Evolutionary conservation across 35 echinoderm and acorn worm genomes (phyloP).

Genomic region (Patiria miniata): DNA sequence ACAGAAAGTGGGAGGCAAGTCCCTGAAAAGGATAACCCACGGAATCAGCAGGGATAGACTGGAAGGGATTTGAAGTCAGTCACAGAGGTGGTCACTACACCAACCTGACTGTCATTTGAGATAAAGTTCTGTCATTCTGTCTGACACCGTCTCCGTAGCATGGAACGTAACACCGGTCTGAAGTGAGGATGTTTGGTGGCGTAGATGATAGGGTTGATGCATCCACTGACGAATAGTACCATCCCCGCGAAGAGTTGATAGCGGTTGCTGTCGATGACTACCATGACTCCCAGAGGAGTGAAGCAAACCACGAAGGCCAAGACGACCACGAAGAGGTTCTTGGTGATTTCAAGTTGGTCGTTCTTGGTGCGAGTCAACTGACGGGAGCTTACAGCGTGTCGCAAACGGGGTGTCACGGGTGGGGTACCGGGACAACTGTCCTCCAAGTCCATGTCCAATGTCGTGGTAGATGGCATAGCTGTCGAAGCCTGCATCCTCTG

Average conservation of each 20-base stretch:
- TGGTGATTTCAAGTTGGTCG: background rate
- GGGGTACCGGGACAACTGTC: background rate
- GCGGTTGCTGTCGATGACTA: background rate
- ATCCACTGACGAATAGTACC: background rate
- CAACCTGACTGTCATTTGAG: too few species aligned
- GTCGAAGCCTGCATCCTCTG: background rate
- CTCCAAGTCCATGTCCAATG: background rate
- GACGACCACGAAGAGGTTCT: slow-evolving; percentile 19
- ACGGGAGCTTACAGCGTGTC: background rate
- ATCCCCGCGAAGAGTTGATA: slow-evolving; percentile 13
- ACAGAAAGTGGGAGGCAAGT: too few species aligned
- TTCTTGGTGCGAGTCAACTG: background rate
- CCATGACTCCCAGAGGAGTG: background rate
- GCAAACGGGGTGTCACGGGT: background rate
- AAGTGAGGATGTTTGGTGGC: slow-evolving; percentile 35
- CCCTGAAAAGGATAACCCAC: too few species aligned
- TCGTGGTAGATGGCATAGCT: background rate
- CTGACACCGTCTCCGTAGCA: slow-evolving; percentile 12
- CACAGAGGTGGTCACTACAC: too few species aligned
- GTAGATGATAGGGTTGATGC: slow-evolving; percentile 32
- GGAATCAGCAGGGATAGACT: too few species aligned
- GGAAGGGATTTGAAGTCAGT: too few species aligned
- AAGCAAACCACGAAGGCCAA: background rate
- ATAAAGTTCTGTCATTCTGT: too few species aligned
- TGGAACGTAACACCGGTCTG: background rate